Evolutionary conservation across 1,140 invertebrate genomes (phyloP).

Genomic region (Coenobita brevimanus): DNA sequence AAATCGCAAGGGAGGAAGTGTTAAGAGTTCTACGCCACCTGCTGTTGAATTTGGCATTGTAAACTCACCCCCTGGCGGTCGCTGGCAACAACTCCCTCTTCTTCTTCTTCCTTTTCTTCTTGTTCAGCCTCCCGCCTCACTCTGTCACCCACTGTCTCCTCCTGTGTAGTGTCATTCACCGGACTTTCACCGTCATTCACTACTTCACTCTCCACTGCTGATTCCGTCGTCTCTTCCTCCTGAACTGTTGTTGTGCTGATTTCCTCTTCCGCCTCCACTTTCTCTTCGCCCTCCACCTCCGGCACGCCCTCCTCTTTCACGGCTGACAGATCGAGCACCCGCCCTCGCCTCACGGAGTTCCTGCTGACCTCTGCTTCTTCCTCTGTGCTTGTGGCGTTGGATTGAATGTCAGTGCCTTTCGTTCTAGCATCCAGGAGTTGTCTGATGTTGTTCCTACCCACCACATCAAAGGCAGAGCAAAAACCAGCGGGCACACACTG

Average conservation of each 20-base stretch:
- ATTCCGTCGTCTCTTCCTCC: neutral
- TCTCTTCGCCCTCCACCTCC: neutral
- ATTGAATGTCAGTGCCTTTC: constrained; percentile 30
- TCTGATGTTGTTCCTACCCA: constrained; percentile 41
- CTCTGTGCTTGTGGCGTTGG: constrained; percentile 13
- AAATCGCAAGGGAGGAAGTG: no score
- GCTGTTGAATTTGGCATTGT: no score
- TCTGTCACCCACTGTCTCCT: neutral
- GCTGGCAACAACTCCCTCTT: neutral
- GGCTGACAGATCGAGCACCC: constrained; percentile 13
- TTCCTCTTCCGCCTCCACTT: neutral
- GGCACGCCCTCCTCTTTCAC: neutral
- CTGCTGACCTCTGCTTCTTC: neutral
- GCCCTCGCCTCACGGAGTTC: constrained; percentile 9
- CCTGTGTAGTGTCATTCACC: neutral
- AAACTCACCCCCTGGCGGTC: constrained; percentile 48
- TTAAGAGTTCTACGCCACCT: no score
- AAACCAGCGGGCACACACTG: constrained; percentile 60
- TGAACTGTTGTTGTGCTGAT: neutral
- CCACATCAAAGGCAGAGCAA: constrained; percentile 47
- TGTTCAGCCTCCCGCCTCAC: constrained; percentile 26
- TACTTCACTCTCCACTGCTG: neutral
- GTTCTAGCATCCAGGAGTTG: constrained; percentile 57
- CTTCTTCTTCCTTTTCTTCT: neutral
- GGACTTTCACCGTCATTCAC: constrained; percentile 22